Base-by-base conservation (phyloP, 2,888 invertebrate genomes). In the Apamea monoglypha region DNA sequence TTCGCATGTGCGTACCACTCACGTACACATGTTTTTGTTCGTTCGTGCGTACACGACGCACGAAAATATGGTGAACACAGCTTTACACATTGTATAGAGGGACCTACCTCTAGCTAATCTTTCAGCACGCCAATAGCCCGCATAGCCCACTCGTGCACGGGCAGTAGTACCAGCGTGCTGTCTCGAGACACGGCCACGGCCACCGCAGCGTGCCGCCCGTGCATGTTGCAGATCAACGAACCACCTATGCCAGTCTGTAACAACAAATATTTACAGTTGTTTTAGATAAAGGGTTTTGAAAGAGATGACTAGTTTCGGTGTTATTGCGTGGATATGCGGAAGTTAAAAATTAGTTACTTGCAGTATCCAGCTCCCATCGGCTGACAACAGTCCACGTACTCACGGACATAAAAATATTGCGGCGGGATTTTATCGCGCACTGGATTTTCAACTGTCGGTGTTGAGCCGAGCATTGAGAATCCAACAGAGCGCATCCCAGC, bases 181-280 rank as follows among this genome's bases (percentile, higher is more conserved):
- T 95, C 94, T 1, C 94, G 92, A 82, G 95, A 94, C 8, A 95
- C 92, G 0, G 96, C 94, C 4, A 95, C 90, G 1, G 96, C 96
- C 1, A 93, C 93, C 2, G 92, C 88, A 0, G 94, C 86, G 29
- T 89, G 91, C 2, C 91, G 92, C 0, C 91, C 94, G 2, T 90
- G 89, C 12, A 85, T 82, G 32, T 85, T 90, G 87, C 96, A 97
- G 2, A 95, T 89, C 25, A 97, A 85, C 0, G 96, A 93, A 0
- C 96, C 96, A 1, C 96, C 96, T 6, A 95, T 85, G 29, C 96
- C 96, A 0, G 96, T 95, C 96, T 97, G 91, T n/a, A 61, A 71
- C 25, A 61, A 36, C 18, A 71, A 18, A 59, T 18, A 56, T n/a
- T 36, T n/a, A 12, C 10, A 25, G 25, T 53, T 32, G 32, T 47